phyloP scores from a whole-genome alignment of 2,888 invertebrate genomes.

The Sesamia inferens region DNA sequence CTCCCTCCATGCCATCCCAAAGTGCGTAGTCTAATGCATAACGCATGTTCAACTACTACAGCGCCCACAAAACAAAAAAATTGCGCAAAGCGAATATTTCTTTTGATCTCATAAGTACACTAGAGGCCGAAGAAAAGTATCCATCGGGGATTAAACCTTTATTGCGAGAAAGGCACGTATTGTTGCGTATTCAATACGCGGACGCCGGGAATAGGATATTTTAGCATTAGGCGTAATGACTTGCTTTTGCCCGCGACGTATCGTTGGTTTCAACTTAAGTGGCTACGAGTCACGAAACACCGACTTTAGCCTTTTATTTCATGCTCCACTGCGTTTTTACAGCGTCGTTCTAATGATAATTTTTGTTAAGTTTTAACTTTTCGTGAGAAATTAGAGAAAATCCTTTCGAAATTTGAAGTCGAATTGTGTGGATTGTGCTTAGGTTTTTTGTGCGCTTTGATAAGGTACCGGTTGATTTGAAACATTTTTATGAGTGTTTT shows the following conservation, averaged over 20 bases:
- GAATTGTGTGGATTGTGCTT: slow-evolving; percentile 10
- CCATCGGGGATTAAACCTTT: slow-evolving; percentile 65
- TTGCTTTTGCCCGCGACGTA: slow-evolving; percentile 59
- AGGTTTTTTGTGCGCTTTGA: slow-evolving; percentile 7
- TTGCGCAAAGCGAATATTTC: slow-evolving; percentile 55
- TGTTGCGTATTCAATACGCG: slow-evolving; percentile 67
- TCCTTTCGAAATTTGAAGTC: slow-evolving; percentile 21
- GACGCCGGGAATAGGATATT: slow-evolving; percentile 61
- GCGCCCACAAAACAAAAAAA: slow-evolving; percentile 51
- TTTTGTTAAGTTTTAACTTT: slow-evolving; percentile 45
- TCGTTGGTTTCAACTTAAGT: slow-evolving; percentile 59
- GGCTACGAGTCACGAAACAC: slow-evolving; percentile 54
- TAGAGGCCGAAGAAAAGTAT: slow-evolving; percentile 61
- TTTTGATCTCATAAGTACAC: slow-evolving; percentile 70
- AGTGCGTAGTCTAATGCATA: slow-evolving; percentile 55
- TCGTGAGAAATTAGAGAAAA: slow-evolving; percentile 46
- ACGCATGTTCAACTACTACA: slow-evolving; percentile 47
- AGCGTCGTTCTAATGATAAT: slow-evolving; percentile 53
- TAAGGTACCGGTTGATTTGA: not conserved
- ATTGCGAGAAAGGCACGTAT: slow-evolving; percentile 62
- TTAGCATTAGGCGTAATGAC: slow-evolving; percentile 66
- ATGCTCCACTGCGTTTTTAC: slow-evolving; percentile 49
- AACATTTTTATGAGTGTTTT: not conserved
- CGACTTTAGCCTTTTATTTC: slow-evolving; percentile 55
- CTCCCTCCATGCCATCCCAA: slow-evolving; percentile 17